Evolutionary conservation across 1,140 invertebrate genomes (phyloP).

Genomic region (Wiebesia pumilae): DNA sequence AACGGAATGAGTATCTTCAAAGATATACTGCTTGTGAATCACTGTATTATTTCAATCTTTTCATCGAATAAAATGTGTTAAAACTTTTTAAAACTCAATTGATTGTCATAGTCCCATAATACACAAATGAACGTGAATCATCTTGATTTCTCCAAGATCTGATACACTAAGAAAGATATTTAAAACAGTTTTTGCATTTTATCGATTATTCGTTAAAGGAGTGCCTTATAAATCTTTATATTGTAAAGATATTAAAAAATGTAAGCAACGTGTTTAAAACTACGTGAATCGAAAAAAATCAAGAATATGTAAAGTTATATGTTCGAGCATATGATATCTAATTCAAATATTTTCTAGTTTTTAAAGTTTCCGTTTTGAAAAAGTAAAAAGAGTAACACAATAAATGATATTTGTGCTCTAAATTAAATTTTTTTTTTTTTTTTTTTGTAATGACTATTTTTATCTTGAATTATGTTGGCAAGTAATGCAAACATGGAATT

Average conservation of each 20-base stretch:
- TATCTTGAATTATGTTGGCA: conserved; percentile 8
- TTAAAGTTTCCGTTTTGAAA: conserved; percentile 4
- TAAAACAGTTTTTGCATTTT: conserved; percentile 3
- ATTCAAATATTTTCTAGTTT: not conserved
- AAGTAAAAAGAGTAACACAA: not conserved
- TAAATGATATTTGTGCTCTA: not conserved
- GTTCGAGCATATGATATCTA: not conserved
- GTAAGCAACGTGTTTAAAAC: not conserved
- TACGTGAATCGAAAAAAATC: conserved; percentile 17
- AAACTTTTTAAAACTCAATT: not conserved
- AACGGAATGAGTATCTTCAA: not conserved
- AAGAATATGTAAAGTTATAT: conserved; percentile 14
- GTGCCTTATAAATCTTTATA: not conserved
- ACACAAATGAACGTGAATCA: not conserved
- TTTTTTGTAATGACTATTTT: not conserved
- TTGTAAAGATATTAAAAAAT: conserved; percentile 2
- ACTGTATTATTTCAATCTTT: not conserved
- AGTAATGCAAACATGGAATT: not conserved
- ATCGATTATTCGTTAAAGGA: not conserved
- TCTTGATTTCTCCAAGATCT: not conserved
- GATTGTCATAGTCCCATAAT: not conserved
- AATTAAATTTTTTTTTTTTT: conserved; percentile 25
- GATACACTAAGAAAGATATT: not conserved
- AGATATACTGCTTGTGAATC: not conserved
- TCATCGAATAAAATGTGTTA: not conserved